Conservation (phyloP, 2,888 invertebrate genomes). For the Trilocha varians region DNA sequence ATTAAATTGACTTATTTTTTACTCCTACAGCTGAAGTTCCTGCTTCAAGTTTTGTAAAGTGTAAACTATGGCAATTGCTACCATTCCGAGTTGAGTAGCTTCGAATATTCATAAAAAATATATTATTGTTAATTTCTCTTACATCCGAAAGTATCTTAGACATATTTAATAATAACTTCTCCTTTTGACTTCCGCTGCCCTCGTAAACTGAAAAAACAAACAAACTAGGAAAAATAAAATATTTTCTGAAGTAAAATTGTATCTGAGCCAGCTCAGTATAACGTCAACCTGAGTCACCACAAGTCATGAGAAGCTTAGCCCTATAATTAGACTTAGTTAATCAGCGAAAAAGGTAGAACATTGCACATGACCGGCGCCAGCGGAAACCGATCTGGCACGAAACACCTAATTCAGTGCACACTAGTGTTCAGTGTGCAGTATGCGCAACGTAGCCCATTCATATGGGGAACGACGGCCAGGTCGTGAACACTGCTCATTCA, state of each 20-base stretch:
- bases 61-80: no score
- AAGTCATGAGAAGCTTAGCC: slow-evolving; percentile 54
- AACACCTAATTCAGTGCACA: slow-evolving; percentile 46
- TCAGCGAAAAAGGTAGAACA: slow-evolving; percentile 59
- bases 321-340: slow-evolving; percentile 71
- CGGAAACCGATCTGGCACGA: slow-evolving; percentile 62
- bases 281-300: slow-evolving; percentile 50
- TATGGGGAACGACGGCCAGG: slow-evolving; percentile 39
- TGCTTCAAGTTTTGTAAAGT: no score
- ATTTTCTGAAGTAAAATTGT: not conserved
- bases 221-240: no score
- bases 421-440: slow-evolving; percentile 51
- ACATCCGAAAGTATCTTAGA: no score
- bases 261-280: not conserved
- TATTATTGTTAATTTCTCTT: no score
- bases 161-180: no score
- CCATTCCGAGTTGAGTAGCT: no score
- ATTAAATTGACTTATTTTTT: no score
- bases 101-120: no score
- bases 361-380: slow-evolving; percentile 50
- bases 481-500: slow-evolving; percentile 41
- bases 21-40: no score
- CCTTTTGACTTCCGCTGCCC: no score
- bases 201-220: no score
- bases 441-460: slow-evolving; percentile 46